Evolutionary conservation across 2,797 vertebrate genomes (phyloP), one percentile per base, ranked within the genome.

Genomic region (Xiphophorus birchmanni): DNA sequence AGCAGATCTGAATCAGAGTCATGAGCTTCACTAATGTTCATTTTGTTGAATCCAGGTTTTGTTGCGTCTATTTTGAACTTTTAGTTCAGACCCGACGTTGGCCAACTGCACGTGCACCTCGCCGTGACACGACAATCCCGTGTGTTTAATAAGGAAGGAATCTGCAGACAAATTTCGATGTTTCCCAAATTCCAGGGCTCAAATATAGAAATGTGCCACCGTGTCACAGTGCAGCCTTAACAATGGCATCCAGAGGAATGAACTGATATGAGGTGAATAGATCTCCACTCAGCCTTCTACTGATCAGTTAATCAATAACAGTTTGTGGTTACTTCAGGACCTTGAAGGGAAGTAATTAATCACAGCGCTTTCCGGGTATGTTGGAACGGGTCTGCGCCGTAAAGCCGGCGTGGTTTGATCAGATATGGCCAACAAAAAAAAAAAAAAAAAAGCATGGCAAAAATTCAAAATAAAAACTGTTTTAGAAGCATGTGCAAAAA

Each of bases 141-240:
- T 54, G 83, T 74, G 89, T 89, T 90, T 90, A 90, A 92, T 90
- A 82, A 89, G 78, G 86, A 87, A 90, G 82, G 81, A 90, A 60
- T 21, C 21, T 45, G 56, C 83, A 54, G 76, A 56, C 45, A 32
- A 5, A 0, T 76, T 74, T 76, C 74, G 47, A 50, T 65, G 74
- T 71, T 58, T 40, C n/a, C 77, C 75, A 67, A 17, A 0, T 32
- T 48, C 58, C 26, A 5, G n/a, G 37, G 52, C 73, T 86, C 83
- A 81, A 72, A 81, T 78, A 77, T 81, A 74, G 77, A 84, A 47
- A 81, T 21, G 45, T 78, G 78, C 71, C 77, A 84, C 74, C 42
- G 67, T 75, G 81, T 86, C 77, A 74, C 83, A 84, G 69, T 11
- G 21, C 78, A 84, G 79, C 71, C 74, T 81, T 77, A 88, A 74